Base-by-base conservation (phyloP, 2,113 vertebrate genomes). In the Nannospalax galili region DNA sequence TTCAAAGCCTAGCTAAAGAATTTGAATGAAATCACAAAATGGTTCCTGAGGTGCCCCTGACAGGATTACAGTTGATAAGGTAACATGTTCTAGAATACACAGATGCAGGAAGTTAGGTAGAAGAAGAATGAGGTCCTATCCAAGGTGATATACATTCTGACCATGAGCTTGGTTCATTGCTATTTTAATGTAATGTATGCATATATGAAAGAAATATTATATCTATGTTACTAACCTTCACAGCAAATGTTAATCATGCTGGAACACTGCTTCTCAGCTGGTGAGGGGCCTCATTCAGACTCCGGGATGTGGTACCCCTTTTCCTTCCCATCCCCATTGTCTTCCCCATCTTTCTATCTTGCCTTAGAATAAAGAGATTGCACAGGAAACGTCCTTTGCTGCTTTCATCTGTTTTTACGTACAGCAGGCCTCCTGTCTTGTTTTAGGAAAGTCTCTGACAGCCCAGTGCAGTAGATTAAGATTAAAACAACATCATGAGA, bases 401-500 rank as follows among this genome's bases (percentile, higher is more conserved):
- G 20, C 11, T 67, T 48, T 58, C 75, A 74, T 3, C 3, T 70
- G 7, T 87, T 84, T 78, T 56, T 84, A 40, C 7, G 12, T 32
- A 11, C 4, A 42, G n/a, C 69, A 86, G 45, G n/a, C 11, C 6
- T 2, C 11, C 6, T 2, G 26, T 14, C 48, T 37, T 37, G 8
- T 80, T 56, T 91, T 40, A 91, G 45, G 45, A 32, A 92, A 89
- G 37, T 52, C 32, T 56, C 69, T 79, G 52, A 82, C 14, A 86
- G n/a, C 7, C 2, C 24, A 42, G 24, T 40, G 92, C 69, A 95
- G 35, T 60, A 91, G 56, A 82, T 82, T 94, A 35, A 74, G 65
- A 82, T 73, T 56, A 52, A 4, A n/a, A 93, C 72, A 93, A 80
- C 73, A 75, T 56, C n/a, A 52, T 26, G 37, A 90, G 81, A 96